These are phyloP conservation scores for Dimorphilus gyrociliatus DNA, from an alignment of 2,888 invertebrate species.

Conservation along the genomic window DNA sequence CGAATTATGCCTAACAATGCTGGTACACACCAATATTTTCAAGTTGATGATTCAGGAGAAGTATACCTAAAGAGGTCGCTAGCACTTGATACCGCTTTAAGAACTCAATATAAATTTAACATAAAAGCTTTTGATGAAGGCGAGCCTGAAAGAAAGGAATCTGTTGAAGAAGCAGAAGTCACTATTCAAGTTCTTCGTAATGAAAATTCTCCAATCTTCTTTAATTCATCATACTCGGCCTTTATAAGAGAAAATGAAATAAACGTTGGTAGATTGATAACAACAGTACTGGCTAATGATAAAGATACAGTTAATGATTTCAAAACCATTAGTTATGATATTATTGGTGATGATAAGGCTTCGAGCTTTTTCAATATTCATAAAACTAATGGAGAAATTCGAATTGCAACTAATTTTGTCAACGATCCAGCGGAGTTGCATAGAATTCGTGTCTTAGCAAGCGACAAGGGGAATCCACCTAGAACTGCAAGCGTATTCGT, in stretches of 20 bases:
- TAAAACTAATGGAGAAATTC: slow-evolving; percentile 9
- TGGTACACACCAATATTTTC: slow-evolving; percentile 12
- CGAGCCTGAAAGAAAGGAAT: slow-evolving; percentile 5
- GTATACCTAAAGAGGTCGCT: slow-evolving; percentile 11
- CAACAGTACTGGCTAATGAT: slow-evolving; percentile 17
- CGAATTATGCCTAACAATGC: no score
- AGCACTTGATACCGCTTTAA: slow-evolving; percentile 7
- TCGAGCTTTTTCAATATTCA: slow-evolving; percentile 16
- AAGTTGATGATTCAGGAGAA: slow-evolving; percentile 10
- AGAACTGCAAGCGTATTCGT: slow-evolving; percentile 10
- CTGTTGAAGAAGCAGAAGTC: slow-evolving; percentile 12
- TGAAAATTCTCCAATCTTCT: slow-evolving; percentile 18
- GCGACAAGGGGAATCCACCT: slow-evolving; percentile 20
- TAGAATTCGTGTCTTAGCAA: slow-evolving; percentile 21
- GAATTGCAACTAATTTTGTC: slow-evolving; percentile 11
- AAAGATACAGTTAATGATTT: slow-evolving; percentile 15
- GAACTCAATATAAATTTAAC: slow-evolving; percentile 9
- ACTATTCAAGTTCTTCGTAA: slow-evolving; percentile 18
- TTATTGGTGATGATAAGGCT: slow-evolving; percentile 23
- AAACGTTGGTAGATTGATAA: slow-evolving; percentile 6
- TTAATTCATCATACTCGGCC: slow-evolving; percentile 7
- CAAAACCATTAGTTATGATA: slow-evolving; percentile 9
- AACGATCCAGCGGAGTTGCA: slow-evolving; percentile 11
- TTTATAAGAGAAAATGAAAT: slow-evolving; percentile 6
- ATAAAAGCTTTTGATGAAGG: slow-evolving; percentile 9